Evolutionary conservation across 2,797 vertebrate species (phyloP), one percentile per base, ranked within the genome.

Genomic region (Peromyscus aztecus): DNA sequence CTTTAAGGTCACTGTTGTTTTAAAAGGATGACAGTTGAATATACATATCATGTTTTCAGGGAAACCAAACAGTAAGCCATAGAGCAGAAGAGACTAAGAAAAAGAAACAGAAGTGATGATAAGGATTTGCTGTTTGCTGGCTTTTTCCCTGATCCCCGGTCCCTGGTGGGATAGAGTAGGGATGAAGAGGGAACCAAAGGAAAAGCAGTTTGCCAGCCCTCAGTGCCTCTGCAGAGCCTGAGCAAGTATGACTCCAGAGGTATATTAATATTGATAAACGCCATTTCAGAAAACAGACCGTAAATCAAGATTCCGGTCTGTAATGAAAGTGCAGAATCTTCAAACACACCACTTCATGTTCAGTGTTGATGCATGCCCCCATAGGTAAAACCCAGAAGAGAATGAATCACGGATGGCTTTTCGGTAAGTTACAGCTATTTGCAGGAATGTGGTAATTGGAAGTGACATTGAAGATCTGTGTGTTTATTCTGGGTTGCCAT

Each of bases 401-500:
- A 97, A 97, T 73, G 69, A 94, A 46, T 93, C 27, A 19, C 0
- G 81, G 52, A 67, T 84, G 43, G 59, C 55, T 94, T 89, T 96
- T 90, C 71, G 89, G 86, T 67, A 84, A 97, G 77, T 94, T 94
- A 92, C 23, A 96, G 80, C 80, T 85, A 85, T 95, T 97, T 84
- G 57, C 52, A 91, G 78, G 95, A 89, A 96, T 67, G 27, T 90
- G 73, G 75, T 98, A 93, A 98, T 93, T 89, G 88, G 90, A 96
- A 96, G 63, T 95, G 97, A 95, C 69, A 40, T 27, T 77, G 69
- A 37, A 31, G 69, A 94, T 96, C 91, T 96, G 86, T 88, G 86
- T 95, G 89, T 95, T 98, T 97, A 94, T 96, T 84, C 29, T 34
- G 63, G 55, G 61, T 90, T 96, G 86, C 87, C 90, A 96, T 55